Percentiles rank a stretch among this genome's conserved stretches.
Evolutionary conservation across 2,888 invertebrate species (phyloP).

Genomic region (Alitta virens): DNA sequence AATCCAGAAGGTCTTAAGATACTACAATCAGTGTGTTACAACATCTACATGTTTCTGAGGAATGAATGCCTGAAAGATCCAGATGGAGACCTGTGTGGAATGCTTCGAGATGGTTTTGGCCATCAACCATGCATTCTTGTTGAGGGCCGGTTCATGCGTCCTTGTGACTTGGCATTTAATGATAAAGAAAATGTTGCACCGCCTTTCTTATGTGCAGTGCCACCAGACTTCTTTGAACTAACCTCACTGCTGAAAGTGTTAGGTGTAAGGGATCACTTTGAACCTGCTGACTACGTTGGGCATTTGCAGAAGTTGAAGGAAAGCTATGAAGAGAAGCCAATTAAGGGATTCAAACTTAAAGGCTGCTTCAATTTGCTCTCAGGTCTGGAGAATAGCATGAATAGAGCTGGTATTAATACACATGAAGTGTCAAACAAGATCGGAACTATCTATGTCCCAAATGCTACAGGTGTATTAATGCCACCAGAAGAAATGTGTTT

Average conservation of each 20-base stretch:
- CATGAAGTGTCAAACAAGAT: constrained; percentile 16
- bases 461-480: constrained; percentile 30
- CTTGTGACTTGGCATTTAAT: constrained; percentile 18
- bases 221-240: too few species aligned
- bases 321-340: constrained; percentile 3
- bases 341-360: constrained; percentile 18
- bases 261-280: not conserved
- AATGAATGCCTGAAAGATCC: too few species aligned
- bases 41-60: too few species aligned
- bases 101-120: too few species aligned
- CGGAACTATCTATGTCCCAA: constrained; percentile 33
- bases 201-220: constrained; percentile 8
- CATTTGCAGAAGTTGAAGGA: not conserved
- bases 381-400: constrained; percentile 22
- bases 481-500: constrained; percentile 34
- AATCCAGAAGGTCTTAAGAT: not conserved
- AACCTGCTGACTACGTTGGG: not conserved
- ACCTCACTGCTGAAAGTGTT: not conserved
- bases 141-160: constrained; percentile 10
- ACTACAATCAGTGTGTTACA: constrained; percentile 2
- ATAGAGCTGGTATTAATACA: not conserved
- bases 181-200: not conserved
- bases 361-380: constrained; percentile 19
- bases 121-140: constrained; percentile 5
- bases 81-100: too few species aligned